Percentiles rank a stretch among this genome's conserved stretches.
Conservation (phyloP, 2,888 invertebrate genomes). For the Cephus sareptanus region DNA sequence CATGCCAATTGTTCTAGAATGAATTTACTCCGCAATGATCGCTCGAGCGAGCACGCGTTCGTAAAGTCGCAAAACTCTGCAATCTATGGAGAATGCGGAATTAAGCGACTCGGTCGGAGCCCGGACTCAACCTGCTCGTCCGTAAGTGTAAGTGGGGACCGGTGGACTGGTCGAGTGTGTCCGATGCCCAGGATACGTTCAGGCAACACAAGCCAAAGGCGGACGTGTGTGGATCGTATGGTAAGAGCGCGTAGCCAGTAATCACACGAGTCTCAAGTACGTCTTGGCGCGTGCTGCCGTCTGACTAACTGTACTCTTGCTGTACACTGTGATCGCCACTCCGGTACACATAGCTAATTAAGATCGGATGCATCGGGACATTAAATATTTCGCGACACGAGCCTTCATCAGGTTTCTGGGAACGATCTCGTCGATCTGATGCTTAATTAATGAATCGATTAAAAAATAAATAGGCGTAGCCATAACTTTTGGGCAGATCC, state of each 20-base stretch:
- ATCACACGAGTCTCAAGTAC: slow-evolving; percentile 6
- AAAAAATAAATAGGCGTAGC: too few species aligned
- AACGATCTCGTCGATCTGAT: not conserved
- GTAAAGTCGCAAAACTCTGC: slow-evolving; percentile 25
- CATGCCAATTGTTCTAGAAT: not conserved
- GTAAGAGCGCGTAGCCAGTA: not conserved
- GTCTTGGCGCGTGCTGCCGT: slow-evolving; percentile 32
- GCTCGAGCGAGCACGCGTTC: not conserved
- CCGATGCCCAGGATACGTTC: too few species aligned
- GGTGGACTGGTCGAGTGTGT: not conserved
- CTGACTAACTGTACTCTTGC: slow-evolving; percentile 34
- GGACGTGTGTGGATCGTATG: not conserved
- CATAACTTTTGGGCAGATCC: not conserved
- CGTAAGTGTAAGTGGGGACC: not conserved
- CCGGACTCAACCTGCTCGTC: slow-evolving; percentile 20
- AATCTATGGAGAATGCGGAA: slow-evolving; percentile 45
- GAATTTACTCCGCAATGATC: not conserved
- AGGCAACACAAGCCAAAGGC: too few species aligned
- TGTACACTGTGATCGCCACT: not conserved
- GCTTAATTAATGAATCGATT: not conserved
- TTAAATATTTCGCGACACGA: not conserved
- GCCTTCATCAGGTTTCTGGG: not conserved
- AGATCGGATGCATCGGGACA: not conserved
- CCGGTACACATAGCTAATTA: not conserved
- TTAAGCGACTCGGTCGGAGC: slow-evolving; percentile 28